phyloP scores from a whole-genome alignment of 2,113 vertebrate species.

The Mesitornis unicolor region DNA sequence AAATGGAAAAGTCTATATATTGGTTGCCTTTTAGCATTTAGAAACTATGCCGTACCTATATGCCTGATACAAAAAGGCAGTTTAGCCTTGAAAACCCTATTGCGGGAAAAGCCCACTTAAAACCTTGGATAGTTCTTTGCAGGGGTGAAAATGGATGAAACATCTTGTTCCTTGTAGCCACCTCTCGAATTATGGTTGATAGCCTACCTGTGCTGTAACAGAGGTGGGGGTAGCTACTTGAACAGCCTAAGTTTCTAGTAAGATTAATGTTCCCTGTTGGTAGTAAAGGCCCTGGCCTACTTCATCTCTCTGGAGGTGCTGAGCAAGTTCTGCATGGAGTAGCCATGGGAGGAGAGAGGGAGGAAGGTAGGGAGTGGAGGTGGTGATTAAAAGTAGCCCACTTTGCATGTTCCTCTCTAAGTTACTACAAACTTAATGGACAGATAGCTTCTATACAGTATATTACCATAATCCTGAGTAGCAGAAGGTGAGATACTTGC shows the following conservation, averaged over 20 bases:
- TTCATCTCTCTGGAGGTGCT: not conserved
- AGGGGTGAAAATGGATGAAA: not conserved
- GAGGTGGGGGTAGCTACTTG: not conserved
- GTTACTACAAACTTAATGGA: not conserved
- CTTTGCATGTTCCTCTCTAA: too few relatives aligned
- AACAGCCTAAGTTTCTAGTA: not conserved
- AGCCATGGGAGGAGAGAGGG: not conserved
- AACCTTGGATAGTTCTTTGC: not conserved
- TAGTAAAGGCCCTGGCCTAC: not conserved
- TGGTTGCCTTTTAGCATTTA: not conserved
- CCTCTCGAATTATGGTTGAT: not conserved
- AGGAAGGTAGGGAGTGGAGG: not conserved
- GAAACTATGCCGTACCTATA: not conserved
- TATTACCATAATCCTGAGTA: not conserved
- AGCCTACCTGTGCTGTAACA: not conserved
- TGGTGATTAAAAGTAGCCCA: not conserved
- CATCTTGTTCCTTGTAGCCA: not conserved
- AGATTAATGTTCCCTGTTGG: not conserved
- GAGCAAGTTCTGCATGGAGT: not conserved
- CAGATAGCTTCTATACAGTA: not conserved
- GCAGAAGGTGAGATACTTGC: not conserved
- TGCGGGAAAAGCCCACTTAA: not conserved
- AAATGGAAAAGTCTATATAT: not conserved
- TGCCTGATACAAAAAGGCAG: not conserved
- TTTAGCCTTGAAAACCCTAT: not conserved